phyloP scores from a whole-genome alignment of 2,888 invertebrate genomes.

The Mylabris sibirica region DNA sequence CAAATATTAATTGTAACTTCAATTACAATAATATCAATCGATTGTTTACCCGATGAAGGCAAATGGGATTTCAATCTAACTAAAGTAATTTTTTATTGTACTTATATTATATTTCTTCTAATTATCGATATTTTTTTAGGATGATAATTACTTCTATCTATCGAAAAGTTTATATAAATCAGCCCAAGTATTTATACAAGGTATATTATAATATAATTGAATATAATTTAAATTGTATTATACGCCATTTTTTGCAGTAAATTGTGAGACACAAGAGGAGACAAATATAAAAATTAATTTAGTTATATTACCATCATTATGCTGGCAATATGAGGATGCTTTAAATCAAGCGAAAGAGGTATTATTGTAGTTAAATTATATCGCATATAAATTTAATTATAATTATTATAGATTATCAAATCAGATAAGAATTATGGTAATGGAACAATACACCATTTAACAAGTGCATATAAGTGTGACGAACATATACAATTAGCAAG shows the following conservation, averaged over 20 bases:
- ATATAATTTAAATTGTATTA: too few relatives aligned
- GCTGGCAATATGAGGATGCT: slow-evolving; percentile 64
- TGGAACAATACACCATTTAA: slow-evolving; percentile 14
- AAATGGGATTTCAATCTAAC: slow-evolving; percentile 72
- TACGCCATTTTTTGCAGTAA: slow-evolving; percentile 48
- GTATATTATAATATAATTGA: too few relatives aligned
- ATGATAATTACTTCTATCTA: slow-evolving; percentile 62
- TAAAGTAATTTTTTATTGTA: slow-evolving; percentile 42
- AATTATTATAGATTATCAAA: slow-evolving; percentile 25
- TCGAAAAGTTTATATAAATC: slow-evolving; percentile 75
- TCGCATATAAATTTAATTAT: background rate
- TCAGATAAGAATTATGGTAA: slow-evolving; percentile 14
- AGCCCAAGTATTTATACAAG: slow-evolving; percentile 73
- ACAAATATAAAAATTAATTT: slow-evolving; percentile 63
- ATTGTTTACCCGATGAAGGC: slow-evolving; percentile 68
- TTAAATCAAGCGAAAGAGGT: slow-evolving; percentile 52
- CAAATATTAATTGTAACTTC: background rate
- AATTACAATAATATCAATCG: slow-evolving; percentile 15
- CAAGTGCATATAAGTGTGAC: slow-evolving; percentile 50
- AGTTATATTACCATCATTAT: slow-evolving; percentile 66
- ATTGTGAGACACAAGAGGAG: slow-evolving; percentile 59
- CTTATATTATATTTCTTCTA: slow-evolving; percentile 21
- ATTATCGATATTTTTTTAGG: slow-evolving; percentile 54
- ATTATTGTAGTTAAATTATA: slow-evolving; percentile 16
- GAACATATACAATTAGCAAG: slow-evolving; percentile 56